Base-by-base conservation (phyloP, 2,888 invertebrate genomes). In the Drosophila kuntzei region DNA sequence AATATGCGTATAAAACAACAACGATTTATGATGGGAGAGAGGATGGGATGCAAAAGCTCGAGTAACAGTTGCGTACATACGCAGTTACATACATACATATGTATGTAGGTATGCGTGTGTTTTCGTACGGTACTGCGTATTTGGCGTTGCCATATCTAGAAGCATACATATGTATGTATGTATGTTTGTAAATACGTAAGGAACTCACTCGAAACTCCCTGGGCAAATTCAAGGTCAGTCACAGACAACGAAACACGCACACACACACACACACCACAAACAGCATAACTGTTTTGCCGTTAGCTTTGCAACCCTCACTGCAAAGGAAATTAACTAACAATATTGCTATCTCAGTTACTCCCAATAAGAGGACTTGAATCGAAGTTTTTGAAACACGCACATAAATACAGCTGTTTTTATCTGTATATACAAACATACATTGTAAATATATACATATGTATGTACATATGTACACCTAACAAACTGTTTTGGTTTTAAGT, bases 201-300 rank as follows among this genome's bases (percentile, higher is more conserved):
- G 36, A 32, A 49, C 46, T 59, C 51, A 32, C 49, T 36, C 43
- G 46, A 36, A 64, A 69, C 74, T 69, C 69, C 77, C 61, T 66
- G 43, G 64, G 41, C 41, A 65, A 77, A 72, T 76, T 76, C 76
- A 76, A 76, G 76, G 76, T 76, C 76, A 77, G 62, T 37, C 34
- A 63, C 61, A 59, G 18, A 68, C 36, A 41, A 25, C 51, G 18
- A 58, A 34, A 51, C 8, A 71, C 7, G 6, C 6, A 25, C 25
- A 25, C 25, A 58, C 22, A 57, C 57, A 47, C 29, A 57, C 25
- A 50, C 36, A 47, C n/a, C 36, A 47, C n/a, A 22, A n/a, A 57
- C 18, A 41, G 16, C 43, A 54, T 29, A 54, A n/a, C 55, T 36
- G 14, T 9, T 27, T 12, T 27, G 59, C 59, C 51, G 66, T 71